phyloP scores from a whole-genome alignment of 2,797 vertebrate species.

The Oreochromis grahami region DNA sequence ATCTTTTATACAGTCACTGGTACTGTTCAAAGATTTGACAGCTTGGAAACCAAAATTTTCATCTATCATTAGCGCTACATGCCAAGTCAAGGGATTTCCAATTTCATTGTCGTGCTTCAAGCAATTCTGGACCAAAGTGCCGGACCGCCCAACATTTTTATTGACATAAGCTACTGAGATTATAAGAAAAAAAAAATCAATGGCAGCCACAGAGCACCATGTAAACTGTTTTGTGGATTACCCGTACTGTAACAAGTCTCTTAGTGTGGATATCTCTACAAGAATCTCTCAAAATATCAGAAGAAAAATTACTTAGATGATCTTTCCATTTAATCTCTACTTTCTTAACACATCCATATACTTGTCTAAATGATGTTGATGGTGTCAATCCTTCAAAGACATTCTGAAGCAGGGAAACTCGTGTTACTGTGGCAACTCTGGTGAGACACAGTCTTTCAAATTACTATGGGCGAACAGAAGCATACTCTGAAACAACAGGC shows the following conservation, averaged over 20 bases:
- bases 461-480: constrained; percentile 1
- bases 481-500: neutral
- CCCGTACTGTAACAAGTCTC: neutral
- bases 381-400: neutral
- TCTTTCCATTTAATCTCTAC: neutral
- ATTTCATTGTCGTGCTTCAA: neutral
- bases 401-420: neutral
- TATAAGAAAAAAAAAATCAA: neutral
- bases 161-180: neutral
- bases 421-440: constrained; percentile 23
- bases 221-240: neutral
- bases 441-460: neutral
- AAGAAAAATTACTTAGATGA: neutral
- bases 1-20: neutral
- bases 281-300: neutral
- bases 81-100: neutral
- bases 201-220: neutral
- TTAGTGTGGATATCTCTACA: neutral
- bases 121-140: neutral
- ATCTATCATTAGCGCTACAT: neutral
- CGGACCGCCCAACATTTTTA: neutral
- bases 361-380: neutral
- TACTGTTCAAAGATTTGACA: neutral
- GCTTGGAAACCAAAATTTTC: neutral
- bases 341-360: neutral